A percentile compares a stretch with the other conserved stretches of the same genome.
Conservation (phyloP, 2,888 invertebrate genomes). For the Poecilobothrus nobilitatus region DNA sequence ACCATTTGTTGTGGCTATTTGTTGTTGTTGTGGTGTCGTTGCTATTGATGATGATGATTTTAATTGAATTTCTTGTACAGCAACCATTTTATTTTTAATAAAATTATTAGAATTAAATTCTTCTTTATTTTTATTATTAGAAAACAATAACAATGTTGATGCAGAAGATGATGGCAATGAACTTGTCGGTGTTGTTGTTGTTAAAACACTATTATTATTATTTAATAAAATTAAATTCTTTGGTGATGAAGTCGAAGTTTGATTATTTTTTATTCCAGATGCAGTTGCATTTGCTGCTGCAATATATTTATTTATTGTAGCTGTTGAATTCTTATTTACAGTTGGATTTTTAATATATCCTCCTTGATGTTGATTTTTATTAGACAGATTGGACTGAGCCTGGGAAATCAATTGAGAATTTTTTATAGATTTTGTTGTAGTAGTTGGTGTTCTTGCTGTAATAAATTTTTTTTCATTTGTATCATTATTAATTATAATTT, state of each 20-base stretch:
- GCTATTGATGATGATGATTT: neutral
- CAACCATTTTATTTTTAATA: conserved; percentile 44
- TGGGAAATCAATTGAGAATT: too few species aligned
- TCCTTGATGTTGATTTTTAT: neutral
- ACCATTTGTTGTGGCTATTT: conserved; percentile 17
- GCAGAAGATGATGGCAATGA: conserved; percentile 18
- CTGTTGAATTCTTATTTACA: conserved; percentile 6
- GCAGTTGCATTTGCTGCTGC: neutral
- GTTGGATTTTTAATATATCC: neutral
- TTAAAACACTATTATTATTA: neutral
- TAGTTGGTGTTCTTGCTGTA: neutral
- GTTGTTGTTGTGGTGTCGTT: neutral
- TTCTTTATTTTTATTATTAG: conserved; percentile 14
- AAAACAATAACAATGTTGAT: conserved; percentile 14
- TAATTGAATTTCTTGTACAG: conserved; percentile 42
- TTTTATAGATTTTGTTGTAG: too few species aligned
- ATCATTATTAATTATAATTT: neutral
- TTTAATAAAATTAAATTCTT: neutral
- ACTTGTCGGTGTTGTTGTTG: conserved; percentile 8
- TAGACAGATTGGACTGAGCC: too few species aligned
- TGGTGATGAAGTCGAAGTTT: conserved; percentile 13
- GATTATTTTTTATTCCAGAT: conserved; percentile 11
- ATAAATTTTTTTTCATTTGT: neutral
- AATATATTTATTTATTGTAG: conserved; percentile 1
- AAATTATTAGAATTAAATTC: conserved; percentile 29